Conservation (phyloP, 92 coral and sea anemone genomes). For the Porites evermanni region DNA sequence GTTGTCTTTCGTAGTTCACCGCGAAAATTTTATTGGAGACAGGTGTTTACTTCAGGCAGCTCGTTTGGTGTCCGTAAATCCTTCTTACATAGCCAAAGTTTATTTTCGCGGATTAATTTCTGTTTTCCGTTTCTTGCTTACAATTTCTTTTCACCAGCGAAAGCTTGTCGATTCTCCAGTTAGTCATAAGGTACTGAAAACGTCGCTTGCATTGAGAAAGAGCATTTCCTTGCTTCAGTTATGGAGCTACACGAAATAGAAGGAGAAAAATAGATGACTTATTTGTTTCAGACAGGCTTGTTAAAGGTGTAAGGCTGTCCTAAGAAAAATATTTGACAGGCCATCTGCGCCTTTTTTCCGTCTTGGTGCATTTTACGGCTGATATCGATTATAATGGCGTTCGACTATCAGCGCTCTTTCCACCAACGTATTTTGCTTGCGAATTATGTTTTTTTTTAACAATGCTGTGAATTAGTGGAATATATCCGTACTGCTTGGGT, state of each 20-base stretch:
- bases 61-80: not conserved
- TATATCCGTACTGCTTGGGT: not conserved
- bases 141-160: not conserved
- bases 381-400: not conserved
- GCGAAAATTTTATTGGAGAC: not conserved
- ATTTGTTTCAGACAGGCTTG: not conserved
- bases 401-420: not conserved
- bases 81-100: not conserved
- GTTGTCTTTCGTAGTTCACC: not conserved
- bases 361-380: not conserved
- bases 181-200: not conserved
- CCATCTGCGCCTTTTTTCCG: not conserved
- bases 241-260: not conserved
- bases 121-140: not conserved
- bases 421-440: not conserved
- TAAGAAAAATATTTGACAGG: not conserved
- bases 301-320: not conserved
- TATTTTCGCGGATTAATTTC: not conserved
- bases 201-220: not conserved
- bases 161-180: not conserved
- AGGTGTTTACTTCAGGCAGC: slow-evolving; percentile 11
- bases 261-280: not conserved
- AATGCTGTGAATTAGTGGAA: slow-evolving; percentile 14
- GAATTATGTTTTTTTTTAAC: not conserved
- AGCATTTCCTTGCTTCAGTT: not conserved